Base-by-base conservation (phyloP, 2,113 vertebrate genomes). In the Mirounga angustirostris region DNA sequence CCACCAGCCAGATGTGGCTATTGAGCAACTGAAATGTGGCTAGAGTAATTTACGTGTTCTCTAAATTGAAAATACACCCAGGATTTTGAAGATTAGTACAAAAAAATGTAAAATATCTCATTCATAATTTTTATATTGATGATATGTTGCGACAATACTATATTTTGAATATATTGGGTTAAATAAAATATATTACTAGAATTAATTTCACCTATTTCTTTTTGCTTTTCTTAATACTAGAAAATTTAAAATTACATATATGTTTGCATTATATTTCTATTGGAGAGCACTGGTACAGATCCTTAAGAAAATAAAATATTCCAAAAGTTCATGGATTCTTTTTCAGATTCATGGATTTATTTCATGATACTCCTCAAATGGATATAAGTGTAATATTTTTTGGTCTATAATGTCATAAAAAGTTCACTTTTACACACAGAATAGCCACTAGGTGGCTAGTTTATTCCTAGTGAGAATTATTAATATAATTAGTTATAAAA, bases 291-390 rank as follows among this genome's bases (percentile, higher is more conserved):
- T 43, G 21, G 7, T 16, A 69, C 1, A 16, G 13, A 96, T 4
- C 83, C 54, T 97, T 92, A 86, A 95, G 28, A 97, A 97, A 98
- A 97, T 74, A 46, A 97, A 94, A 94, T 86, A 97, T 96, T 97
- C n/a, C 76, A 96, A 94, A 96, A 97, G 56, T 73, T 33, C 56
- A 79, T 30, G 3, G 10, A 43, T 87, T 33, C n/a, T 92, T 95
- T 96, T 73, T 52, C 26, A 94, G 91, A 97, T 78, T 36, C 14
- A 86, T 58, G 50, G 83, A 82, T 93, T n/a, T 97, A 96, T 95
- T 97, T 97, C 82, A 91, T 79, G 91, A 96, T 94, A 93, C 87
- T 91, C 80, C 76, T 93, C 43, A 96, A 97, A 95, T 87, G 52
- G 86, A 90, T 96, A 92, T 54, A 95, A 88, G 95, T 97, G 30